Conservation (phyloP, 2,888 invertebrate genomes). For the Hydriomena furcata region DNA sequence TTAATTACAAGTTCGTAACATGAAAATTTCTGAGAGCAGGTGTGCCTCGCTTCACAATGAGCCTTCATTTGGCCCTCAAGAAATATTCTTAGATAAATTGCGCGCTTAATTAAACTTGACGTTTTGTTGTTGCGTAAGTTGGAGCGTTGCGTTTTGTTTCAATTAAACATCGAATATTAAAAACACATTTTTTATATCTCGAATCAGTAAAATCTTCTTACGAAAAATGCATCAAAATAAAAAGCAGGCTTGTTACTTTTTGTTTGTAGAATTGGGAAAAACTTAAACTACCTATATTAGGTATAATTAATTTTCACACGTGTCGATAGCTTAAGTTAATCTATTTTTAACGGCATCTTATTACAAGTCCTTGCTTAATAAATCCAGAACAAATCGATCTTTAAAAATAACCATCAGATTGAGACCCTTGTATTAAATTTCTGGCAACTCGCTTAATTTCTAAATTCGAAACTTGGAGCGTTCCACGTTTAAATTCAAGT, state of each 20-base stretch:
- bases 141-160: conserved; percentile 9
- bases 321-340: too few relatives aligned
- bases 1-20: conserved; percentile 78
- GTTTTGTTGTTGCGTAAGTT: conserved; percentile 19
- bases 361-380: too few relatives aligned
- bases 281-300: too few relatives aligned
- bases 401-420: neutral
- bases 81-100: conserved; percentile 57
- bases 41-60: conserved; percentile 45
- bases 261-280: too few relatives aligned
- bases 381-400: neutral
- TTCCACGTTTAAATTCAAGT: conserved; percentile 78
- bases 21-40: conserved; percentile 75
- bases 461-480: conserved; percentile 77
- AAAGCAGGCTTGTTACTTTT: too few relatives aligned
- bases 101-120: conserved; percentile 15
- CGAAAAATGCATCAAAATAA: too few relatives aligned
- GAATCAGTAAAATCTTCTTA: too few relatives aligned
- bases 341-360: too few relatives aligned
- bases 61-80: conserved; percentile 54
- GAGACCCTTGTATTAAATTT: conserved; percentile 72
- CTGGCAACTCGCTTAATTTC: conserved; percentile 76
- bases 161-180: too few relatives aligned
- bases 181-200: too few relatives aligned
- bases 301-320: too few relatives aligned